Evolutionary conservation across 2,797 vertebrate species (phyloP), one percentile per base, ranked within the genome.

Genomic region (Schizopygopsis pylzovi): DNA sequence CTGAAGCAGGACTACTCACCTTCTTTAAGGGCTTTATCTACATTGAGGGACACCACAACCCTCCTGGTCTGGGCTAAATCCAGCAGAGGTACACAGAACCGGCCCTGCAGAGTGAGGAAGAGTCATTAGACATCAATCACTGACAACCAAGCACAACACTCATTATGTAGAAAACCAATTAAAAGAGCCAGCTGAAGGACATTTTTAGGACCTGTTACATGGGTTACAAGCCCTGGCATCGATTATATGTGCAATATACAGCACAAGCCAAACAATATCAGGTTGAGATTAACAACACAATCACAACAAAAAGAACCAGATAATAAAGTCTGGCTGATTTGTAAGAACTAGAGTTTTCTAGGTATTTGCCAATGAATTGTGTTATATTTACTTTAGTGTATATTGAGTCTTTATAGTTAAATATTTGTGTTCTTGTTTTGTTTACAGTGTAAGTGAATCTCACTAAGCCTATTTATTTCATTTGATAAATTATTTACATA

Each of bases 11-110:
- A 41, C 47, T 56, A 61, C 92, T 92, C 95, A 99, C 98, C 98
- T 96, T 99, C 98, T 91, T 97, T 99, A 78, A 99, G 93, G 83
- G 97, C 95, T 94, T 98, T 98, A 92, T 99, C 98, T 95, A 99
- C 97, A 86, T 96, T 98, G 92, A 99, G 98, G 13, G 98, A 99
- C 92, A 99, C 96, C 85, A 98, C 95, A 90, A 98, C 96, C 90
- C 96, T 97, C 92, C 97, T 95, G 87, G 93, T 95, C 10, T 96
- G 98, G 86, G 91, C 86, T 0, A 93, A 91, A 79, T 99, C 98
- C 84, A 95, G 95, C 65, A 90, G 90, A 65, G 93, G 95, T 89
- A 94, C 96, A 90, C 85, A 90, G 86, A 95, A 95, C 87, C 93
- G 92, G 90, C 88, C 94, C 98, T 99, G 93, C 76, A 87, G 87